A percentile compares a stretch with the other conserved stretches of the same genome.
phyloP scores from a whole-genome alignment of 2,797 vertebrate species.

The Galagoides demidoff region DNA sequence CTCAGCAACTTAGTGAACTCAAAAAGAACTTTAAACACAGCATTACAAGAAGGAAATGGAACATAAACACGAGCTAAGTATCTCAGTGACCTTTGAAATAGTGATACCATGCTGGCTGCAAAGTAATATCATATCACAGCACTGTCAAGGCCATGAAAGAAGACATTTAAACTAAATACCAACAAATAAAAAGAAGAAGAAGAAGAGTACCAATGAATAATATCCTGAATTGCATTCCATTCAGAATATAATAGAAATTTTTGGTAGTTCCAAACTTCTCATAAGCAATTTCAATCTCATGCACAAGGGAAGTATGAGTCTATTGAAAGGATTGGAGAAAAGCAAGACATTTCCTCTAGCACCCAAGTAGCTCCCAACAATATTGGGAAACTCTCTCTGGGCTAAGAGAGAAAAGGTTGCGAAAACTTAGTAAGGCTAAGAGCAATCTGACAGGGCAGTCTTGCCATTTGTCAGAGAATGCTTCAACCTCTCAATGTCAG shows the following conservation, averaged over 20 bases:
- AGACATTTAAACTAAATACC: constrained; percentile 64
- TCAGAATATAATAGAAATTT: neutral
- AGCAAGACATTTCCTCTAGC: neutral
- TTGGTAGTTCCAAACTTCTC: neutral
- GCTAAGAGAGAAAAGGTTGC: neutral
- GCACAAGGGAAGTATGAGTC: neutral
- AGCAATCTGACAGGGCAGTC: neutral
- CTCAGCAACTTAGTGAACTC: constrained; percentile 40
- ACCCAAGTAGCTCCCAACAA: neutral
- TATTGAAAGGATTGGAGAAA: neutral
- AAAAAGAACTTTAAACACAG: constrained; percentile 22
- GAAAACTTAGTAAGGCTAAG: neutral
- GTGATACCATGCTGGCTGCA: constrained; percentile 33
- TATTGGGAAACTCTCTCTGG: neutral
- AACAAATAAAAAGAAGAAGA: neutral
- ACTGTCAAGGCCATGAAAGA: constrained; percentile 55
- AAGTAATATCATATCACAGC: constrained; percentile 36
- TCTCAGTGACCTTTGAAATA: constrained; percentile 59
- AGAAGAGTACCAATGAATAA: neutral
- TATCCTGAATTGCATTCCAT: neutral
- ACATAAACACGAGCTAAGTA: neutral
- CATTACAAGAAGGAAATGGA: constrained; percentile 17
- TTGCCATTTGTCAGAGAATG: neutral
- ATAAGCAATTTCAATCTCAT: neutral
- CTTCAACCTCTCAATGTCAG: neutral